These are phyloP conservation scores for Sarcophaga variegata DNA, from an alignment of 2,888 invertebrate species.

Conservation along the genomic window DNA sequence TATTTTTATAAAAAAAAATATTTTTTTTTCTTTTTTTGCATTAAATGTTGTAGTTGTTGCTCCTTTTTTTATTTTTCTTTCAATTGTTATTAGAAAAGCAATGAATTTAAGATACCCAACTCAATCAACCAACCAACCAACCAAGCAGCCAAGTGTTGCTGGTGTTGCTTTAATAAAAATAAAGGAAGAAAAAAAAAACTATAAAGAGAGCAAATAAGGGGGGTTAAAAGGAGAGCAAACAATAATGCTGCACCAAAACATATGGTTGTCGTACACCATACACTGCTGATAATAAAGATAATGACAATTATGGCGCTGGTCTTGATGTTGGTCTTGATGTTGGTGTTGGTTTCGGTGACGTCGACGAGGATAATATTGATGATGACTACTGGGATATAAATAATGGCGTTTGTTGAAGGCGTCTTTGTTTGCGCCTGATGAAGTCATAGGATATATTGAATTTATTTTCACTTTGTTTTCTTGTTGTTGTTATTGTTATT, in stretches of 20 bases:
- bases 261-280: slow-evolving; percentile 4
- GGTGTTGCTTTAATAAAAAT: slow-evolving; percentile 4
- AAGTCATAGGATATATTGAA: slow-evolving; percentile 52
- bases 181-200: background rate
- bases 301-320: background rate
- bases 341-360: background rate
- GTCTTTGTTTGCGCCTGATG: slow-evolving; percentile 25
- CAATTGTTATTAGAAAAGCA: slow-evolving; percentile 29
- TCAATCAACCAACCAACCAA: slow-evolving; percentile 23
- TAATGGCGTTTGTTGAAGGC: slow-evolving; percentile 24
- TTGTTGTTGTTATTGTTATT: background rate
- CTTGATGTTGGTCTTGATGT: background rate
- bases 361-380: background rate
- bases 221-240: slow-evolving; percentile 23
- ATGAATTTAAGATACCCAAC: slow-evolving; percentile 17
- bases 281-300: slow-evolving; percentile 31
- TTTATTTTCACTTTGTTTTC: slow-evolving; percentile 24
- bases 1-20: no score
- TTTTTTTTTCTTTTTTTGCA: slow-evolving; percentile 1
- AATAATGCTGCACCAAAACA: slow-evolving; percentile 36
- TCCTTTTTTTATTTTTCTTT: background rate
- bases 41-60: background rate
- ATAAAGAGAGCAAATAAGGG: background rate
- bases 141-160: slow-evolving; percentile 47
- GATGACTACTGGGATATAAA: background rate